These are phyloP conservation scores for Yponomeuta cagnagella DNA, from an alignment of 2,888 invertebrate genomes.

Conservation along the genomic window DNA sequence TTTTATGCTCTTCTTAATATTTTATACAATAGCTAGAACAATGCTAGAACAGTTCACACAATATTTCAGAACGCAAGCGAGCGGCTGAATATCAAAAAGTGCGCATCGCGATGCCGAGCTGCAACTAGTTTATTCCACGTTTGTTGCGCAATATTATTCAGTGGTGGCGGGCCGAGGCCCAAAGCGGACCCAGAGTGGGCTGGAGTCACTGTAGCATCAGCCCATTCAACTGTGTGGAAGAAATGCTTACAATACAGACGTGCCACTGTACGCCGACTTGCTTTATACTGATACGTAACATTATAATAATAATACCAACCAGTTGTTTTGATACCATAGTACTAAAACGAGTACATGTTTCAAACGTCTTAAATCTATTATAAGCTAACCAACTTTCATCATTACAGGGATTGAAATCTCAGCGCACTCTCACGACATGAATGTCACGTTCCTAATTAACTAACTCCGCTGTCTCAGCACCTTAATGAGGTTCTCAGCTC, in stretches of 20 bases:
- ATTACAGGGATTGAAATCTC: not conserved
- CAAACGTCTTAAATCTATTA: no score
- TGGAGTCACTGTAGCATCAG: not conserved
- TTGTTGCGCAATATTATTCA: not conserved
- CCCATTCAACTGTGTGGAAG: not conserved
- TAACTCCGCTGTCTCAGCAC: not conserved
- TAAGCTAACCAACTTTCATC: not conserved
- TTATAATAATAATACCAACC: not conserved
- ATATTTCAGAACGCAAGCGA: not conserved
- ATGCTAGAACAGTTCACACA: not conserved
- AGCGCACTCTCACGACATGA: not conserved
- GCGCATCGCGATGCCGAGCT: not conserved
- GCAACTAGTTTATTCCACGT: constrained; percentile 3
- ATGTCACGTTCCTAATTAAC: not conserved
- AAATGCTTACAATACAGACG: constrained; percentile 2
- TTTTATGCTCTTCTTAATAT: not conserved
- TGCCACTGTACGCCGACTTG: not conserved
- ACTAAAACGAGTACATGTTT: no score
- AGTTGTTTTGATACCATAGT: not conserved
- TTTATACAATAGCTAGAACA: not conserved
- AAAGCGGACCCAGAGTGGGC: not conserved
- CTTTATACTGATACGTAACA: not conserved
- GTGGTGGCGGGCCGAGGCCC: not conserved
- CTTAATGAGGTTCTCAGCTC: not conserved
- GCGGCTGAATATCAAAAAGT: constrained; percentile 1